phyloP scores from a whole-genome alignment of 2,797 vertebrate genomes.

The Schizopygopsis pylzovi region DNA sequence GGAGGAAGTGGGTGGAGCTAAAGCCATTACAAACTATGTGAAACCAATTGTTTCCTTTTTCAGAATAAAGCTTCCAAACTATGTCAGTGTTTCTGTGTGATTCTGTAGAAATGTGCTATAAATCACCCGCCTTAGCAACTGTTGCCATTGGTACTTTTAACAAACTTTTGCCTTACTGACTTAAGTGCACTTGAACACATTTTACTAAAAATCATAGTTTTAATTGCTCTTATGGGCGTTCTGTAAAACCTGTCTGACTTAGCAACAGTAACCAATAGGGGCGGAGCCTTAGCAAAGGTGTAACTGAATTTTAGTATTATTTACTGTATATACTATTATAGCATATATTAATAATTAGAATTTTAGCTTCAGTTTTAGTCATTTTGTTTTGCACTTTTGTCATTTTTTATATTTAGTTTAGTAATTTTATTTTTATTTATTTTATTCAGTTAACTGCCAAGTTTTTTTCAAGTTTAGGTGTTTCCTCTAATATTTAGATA shows the following conservation, averaged over 20 bases:
- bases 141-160: background rate
- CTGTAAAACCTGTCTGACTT: background rate
- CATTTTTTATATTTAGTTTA: no score
- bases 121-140: background rate
- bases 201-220: background rate
- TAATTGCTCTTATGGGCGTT: background rate
- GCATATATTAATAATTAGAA: no score
- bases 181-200: background rate
- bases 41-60: constrained; percentile 89
- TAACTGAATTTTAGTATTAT: background rate
- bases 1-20: constrained; percentile 78
- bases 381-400: no score
- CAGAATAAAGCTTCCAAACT: constrained; percentile 90
- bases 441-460: background rate
- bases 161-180: background rate
- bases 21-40: constrained; percentile 89
- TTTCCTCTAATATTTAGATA: background rate
- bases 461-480: no score
- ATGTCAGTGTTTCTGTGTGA: constrained; percentile 46
- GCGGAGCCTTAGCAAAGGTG: background rate
- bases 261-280: background rate
- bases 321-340: background rate
- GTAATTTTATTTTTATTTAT: background rate
- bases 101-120: constrained; percentile 1
- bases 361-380: no score